Evolutionary conservation across 2,888 invertebrate species (phyloP).

Genomic region (Nineta flava): DNA sequence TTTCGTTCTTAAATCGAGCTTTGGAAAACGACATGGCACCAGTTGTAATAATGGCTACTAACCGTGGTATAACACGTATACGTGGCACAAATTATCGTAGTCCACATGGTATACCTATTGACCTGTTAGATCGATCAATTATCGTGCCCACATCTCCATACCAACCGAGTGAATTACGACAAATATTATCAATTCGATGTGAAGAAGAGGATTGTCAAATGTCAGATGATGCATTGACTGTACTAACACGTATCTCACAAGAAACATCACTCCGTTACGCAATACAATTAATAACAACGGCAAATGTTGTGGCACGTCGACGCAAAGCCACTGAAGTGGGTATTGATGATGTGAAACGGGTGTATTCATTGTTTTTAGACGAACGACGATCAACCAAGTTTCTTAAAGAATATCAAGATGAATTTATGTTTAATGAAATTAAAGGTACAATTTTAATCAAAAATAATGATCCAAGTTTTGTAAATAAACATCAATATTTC

Average conservation of each 20-base stretch:
- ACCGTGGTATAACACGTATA: constrained; percentile 86
- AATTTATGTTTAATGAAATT: constrained; percentile 78
- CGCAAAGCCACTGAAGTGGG: constrained; percentile 71
- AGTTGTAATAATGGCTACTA: constrained; percentile 97
- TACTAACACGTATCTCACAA: constrained; percentile 81
- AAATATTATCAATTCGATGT: constrained; percentile 82
- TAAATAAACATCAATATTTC: too few species aligned
- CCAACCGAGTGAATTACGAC: constrained; percentile 71
- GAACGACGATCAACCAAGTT: constrained; percentile 87
- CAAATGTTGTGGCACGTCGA: constrained; percentile 82
- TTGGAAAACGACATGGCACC: constrained; percentile 96
- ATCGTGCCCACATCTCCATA: constrained; percentile 87
- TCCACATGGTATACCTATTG: constrained; percentile 95
- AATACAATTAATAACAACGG: constrained; percentile 92
- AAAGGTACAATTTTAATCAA: constrained; percentile 12
- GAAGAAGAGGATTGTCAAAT: constrained; percentile 98
- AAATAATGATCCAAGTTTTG: too few species aligned
- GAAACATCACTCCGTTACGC: constrained; percentile 93
- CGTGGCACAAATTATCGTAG: constrained; percentile 86
- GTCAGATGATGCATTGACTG: constrained; percentile 75
- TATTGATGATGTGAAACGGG: constrained; percentile 87
- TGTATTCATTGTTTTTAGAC: constrained; percentile 88
- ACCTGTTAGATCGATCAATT: constrained; percentile 87
- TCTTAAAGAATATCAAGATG: constrained; percentile 87
- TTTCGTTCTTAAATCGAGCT: constrained; percentile 94